Conservation (phyloP, 2,113 vertebrate genomes). For the Chunga burmeisteri region DNA sequence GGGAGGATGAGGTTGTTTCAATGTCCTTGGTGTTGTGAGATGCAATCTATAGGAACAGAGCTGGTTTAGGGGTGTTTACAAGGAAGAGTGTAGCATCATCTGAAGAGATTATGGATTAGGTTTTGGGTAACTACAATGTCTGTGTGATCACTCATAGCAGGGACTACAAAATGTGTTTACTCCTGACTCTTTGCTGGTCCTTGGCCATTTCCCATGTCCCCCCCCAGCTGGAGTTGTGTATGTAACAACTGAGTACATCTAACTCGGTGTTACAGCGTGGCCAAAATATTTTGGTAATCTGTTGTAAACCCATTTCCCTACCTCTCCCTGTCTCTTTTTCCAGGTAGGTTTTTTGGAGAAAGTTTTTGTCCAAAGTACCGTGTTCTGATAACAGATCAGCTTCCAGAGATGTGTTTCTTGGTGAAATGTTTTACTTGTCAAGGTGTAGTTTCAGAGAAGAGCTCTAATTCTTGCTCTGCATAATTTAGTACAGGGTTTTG, state of each 20-base stretch:
- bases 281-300: background rate
- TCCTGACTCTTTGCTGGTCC: background rate
- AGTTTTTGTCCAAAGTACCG: background rate
- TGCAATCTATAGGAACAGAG: background rate
- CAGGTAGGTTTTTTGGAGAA: background rate
- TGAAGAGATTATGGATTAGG: background rate
- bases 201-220: background rate
- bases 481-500: background rate
- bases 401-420: background rate
- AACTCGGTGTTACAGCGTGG: rapidly evolving
- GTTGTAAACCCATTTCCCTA: background rate
- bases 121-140: background rate
- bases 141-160: rapidly evolving
- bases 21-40: background rate
- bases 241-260: no score
- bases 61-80: background rate
- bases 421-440: background rate
- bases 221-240: background rate
- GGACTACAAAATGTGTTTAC: no score
- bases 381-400: background rate
- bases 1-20: background rate
- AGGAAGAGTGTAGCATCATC: no score
- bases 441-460: background rate
- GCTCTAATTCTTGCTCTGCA: background rate
- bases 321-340: background rate